Evolutionary conservation across 2,888 invertebrate genomes (phyloP).

Genomic region (Limenitis camilla): DNA sequence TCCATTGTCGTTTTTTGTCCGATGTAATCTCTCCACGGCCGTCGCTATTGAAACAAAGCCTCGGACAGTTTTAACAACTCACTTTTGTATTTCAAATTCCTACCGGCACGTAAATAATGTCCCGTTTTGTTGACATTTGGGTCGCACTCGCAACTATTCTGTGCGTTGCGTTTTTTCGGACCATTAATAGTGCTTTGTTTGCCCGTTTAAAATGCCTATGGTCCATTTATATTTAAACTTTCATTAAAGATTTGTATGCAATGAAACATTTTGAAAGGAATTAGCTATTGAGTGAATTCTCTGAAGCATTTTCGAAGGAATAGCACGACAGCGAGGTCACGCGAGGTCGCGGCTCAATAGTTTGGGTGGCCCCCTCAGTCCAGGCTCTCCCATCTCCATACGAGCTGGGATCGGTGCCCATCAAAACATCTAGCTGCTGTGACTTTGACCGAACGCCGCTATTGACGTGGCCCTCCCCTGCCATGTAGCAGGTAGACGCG

Average conservation of each 20-base stretch:
- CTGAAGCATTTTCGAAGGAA: not conserved
- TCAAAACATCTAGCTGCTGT: slow-evolving; percentile 33
- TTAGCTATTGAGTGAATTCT: not conserved
- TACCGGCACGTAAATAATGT: slow-evolving; percentile 25
- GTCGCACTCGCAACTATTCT: slow-evolving; percentile 10
- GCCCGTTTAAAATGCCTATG: not conserved
- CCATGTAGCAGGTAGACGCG: slow-evolving; percentile 38
- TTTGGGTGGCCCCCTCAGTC: slow-evolving; percentile 2
- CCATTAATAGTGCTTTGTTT: slow-evolving; percentile 2
- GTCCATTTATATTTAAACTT: not conserved
- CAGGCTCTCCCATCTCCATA: slow-evolving; percentile 3
- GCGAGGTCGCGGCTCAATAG: slow-evolving; percentile 13
- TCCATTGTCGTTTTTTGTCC: slow-evolving; percentile 37
- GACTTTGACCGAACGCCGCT: slow-evolving; percentile 40
- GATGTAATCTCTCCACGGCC: slow-evolving; percentile 42
- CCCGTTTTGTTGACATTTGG: slow-evolving; percentile 21
- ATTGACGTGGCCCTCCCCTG: slow-evolving; percentile 44
- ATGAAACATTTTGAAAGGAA: not conserved
- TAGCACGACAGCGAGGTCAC: slow-evolving; percentile 1
- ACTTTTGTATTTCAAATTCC: slow-evolving; percentile 30
- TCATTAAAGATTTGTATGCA: not conserved
- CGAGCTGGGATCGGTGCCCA: slow-evolving; percentile 10
- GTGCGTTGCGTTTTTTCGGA: not conserved
- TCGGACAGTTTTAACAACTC: slow-evolving; percentile 32
- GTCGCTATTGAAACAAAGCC: slow-evolving; percentile 32